Percentiles rank a stretch among this genome's conserved stretches.
Evolutionary conservation across 2,113 vertebrate species (phyloP).

Genomic region (Rhinoptilus africanus): DNA sequence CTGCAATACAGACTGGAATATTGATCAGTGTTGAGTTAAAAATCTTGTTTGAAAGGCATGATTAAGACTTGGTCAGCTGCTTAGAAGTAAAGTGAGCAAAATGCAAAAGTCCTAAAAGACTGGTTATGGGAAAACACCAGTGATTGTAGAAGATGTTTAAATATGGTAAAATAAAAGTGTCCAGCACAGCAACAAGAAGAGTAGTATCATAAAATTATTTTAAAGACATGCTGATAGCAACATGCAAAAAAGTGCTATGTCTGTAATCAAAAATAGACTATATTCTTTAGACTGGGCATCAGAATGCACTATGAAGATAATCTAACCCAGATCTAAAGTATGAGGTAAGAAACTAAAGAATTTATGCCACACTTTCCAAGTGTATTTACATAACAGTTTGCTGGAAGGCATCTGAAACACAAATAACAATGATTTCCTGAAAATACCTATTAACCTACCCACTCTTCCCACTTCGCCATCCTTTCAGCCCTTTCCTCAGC

Average conservation of each 20-base stretch:
- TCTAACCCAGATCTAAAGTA: background rate
- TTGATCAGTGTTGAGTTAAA: background rate
- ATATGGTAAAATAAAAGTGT: background rate
- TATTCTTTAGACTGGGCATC: background rate
- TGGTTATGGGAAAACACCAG: background rate
- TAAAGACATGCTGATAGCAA: background rate
- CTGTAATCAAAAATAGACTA: background rate
- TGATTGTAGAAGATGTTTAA: background rate
- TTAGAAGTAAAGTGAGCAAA: background rate
- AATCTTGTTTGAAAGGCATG: background rate
- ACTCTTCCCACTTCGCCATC: constrained; percentile 81
- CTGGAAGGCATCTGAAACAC: background rate
- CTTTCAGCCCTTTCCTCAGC: constrained; percentile 76
- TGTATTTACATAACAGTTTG: background rate
- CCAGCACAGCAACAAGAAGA: background rate
- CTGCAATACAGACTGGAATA: background rate
- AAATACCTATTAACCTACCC: constrained; percentile 75
- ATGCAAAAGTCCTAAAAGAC: background rate
- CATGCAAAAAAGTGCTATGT: background rate
- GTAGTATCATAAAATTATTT: background rate
- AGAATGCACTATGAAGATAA: background rate
- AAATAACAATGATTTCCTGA: background rate
- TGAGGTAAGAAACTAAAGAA: background rate
- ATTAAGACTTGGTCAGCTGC: background rate
- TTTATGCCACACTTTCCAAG: background rate